Evolutionary conservation across 1,140 invertebrate species (phyloP), one percentile per base, ranked within the genome.

Genomic region (Odontomachus brunneus): DNA sequence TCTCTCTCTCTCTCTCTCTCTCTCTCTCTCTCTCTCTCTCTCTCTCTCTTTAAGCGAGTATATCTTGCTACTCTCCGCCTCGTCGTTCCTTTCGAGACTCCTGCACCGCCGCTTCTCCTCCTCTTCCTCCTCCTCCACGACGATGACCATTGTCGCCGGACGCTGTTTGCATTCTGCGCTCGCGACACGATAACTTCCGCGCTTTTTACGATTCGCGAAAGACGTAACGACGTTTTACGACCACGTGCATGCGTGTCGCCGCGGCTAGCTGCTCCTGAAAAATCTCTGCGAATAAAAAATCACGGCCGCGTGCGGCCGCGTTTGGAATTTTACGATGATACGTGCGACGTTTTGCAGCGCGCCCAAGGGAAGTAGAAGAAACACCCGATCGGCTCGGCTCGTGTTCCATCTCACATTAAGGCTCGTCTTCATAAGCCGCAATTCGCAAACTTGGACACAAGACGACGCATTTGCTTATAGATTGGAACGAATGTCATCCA

Each of bases 151-250:
- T 69, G 60, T 59, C 26, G 53, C 38, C 65, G 66, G 49, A 78
- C 33, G 38, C 24, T 57, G 55, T 82, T 73, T 59, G 75, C 44
- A 59, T 78, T 69, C 74, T 59, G 53, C 65, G 67, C 63, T 74
- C 57, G 67, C 59, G 49, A 44, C 14, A 49, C 78, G 63, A 84
- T 66, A 83, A 78, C 87, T 85, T 88, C 80, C 81, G 71, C 80
- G 76, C 67, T 84, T 87, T 87, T 86, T 83, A 88, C 29, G 62
- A 62, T 48, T 60, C 65, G n/a, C 55, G 78, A 74, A 82, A 74
- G 55, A 53, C 71, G 44, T 60, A 44, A 29, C 24, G 33, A 59
- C 69, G 57, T 86, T 84, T 69, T 69, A 53, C 65, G 71, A 57
- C 62, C 33, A 55, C n/a, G 26, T 19, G 74, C 53, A 53, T 4